These are phyloP conservation scores for Centropus bengalensis DNA, from an alignment of 2,113 vertebrate species.

Conservation along the genomic window DNA sequence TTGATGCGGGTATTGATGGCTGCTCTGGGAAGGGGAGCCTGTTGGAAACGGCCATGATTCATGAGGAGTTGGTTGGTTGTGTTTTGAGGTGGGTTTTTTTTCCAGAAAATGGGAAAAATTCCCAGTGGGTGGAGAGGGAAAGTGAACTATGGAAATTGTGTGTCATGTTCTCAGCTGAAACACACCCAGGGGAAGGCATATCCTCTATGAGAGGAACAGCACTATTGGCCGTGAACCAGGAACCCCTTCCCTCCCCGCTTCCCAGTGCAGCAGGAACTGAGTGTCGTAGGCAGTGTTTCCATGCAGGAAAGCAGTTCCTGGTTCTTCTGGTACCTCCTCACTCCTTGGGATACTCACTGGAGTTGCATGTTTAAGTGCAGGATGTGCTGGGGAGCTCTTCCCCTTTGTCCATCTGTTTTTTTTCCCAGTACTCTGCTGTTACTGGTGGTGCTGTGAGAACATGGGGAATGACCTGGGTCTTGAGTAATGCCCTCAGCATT, in stretches of 20 bases:
- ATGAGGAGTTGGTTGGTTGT: neutral
- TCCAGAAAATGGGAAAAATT: neutral
- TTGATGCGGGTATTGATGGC: neutral
- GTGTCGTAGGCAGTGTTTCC: neutral
- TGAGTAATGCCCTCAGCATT: accelerated
- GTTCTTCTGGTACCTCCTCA: neutral
- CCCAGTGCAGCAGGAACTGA: neutral
- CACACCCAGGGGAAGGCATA: conserved; percentile 55
- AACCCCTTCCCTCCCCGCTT: neutral
- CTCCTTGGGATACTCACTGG: neutral
- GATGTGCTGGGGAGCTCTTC: neutral
- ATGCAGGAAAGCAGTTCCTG: neutral
- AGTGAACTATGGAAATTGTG: conserved; percentile 26
- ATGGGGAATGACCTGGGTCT: accelerated
- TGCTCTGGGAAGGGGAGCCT: neutral
- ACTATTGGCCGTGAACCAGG: neutral
- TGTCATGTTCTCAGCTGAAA: conserved; percentile 3
- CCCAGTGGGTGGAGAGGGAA: conserved; percentile 16
- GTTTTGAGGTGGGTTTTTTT: neutral
- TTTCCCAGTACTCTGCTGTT: neutral
- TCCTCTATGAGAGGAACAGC: conserved; percentile 36
- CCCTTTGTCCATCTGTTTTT: neutral
- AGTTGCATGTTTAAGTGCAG: neutral
- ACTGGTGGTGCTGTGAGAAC: neutral
- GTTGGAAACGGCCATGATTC: neutral